Conservation (phyloP, 2,888 invertebrate species). For the Cheilosia variabilis region DNA sequence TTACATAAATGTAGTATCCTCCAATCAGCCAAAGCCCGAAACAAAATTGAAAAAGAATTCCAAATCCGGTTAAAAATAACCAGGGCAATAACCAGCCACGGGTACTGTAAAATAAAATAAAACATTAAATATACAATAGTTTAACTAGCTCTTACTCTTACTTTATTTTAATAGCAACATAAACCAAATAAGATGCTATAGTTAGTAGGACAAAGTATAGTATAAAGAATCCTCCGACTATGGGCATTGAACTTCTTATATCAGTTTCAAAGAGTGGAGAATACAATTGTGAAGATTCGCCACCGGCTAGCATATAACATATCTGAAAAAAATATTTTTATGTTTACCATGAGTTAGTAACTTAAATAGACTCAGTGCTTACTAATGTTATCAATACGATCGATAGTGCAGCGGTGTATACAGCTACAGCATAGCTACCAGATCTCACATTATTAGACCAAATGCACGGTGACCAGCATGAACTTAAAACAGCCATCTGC, state of each 20-base stretch:
- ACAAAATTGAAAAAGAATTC: conserved; percentile 89
- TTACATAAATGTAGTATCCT: conserved; percentile 96
- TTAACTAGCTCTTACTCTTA: conserved; percentile 61
- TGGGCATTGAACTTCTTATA: conserved; percentile 88
- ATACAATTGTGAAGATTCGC: conserved; percentile 94
- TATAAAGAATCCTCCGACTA: conserved; percentile 86
- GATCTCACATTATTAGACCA: conserved; percentile 91
- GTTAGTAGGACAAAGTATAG: conserved; percentile 81
- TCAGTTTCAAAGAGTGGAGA: conserved; percentile 95
- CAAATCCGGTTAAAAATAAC: conserved; percentile 88
- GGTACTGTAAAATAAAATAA: conserved; percentile 88
- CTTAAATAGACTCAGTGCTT: conserved; percentile 26
- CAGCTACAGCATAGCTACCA: conserved; percentile 91
- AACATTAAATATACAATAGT: background rate
- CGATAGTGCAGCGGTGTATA: conserved; percentile 90
- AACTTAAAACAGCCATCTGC: conserved; percentile 88
- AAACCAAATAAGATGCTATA: conserved; percentile 85
- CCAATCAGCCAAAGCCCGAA: conserved; percentile 94
- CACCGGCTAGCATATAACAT: conserved; percentile 91
- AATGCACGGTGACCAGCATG: conserved; percentile 95
- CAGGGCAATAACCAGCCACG: conserved; percentile 93
- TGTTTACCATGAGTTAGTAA: background rate
- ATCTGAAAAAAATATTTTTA: conserved; percentile 82
- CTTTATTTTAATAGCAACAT: conserved; percentile 82
- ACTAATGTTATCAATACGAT: conserved; percentile 88